Evolutionary conservation across 2,113 vertebrate species (phyloP), one percentile per base, ranked within the genome.

Genomic region (Silurus glanis): DNA sequence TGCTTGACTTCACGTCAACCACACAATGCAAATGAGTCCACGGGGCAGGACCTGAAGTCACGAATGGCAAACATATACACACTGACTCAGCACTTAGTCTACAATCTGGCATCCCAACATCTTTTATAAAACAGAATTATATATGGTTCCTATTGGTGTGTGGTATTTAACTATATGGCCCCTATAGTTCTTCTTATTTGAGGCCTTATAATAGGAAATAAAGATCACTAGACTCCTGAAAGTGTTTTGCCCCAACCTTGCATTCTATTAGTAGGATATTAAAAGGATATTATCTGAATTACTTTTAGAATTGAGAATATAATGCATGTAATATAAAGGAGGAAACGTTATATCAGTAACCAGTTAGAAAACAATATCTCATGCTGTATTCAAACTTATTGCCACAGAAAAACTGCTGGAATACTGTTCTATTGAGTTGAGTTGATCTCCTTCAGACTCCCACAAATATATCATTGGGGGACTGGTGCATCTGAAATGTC

Each of bases 11-110:
- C 71, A 23, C 64, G 13, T 83, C 58, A 82, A 78, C 53, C 51
- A 49, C 61, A 25, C n/a, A 64, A 58, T 85, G 88, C 83, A 85
- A 75, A 87, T 83, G 25, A 87, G 76, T 37, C 28, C 47, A 75
- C 28, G 61, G 80, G 75, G 55, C 74, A 58, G 17, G 72, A 79
- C 83, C 55, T 59, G 37, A 84, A n/a, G 83, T 58, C 71, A 71
- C 37, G 49, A 82, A 23, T 58, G 53, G 76, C 78, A 69, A 80
- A 76, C 25, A 76, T 7, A n/a, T 55, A 71, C 25, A 17, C 61
- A 80, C 16, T 56, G 49, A 56, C 56, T 86, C 74, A 85, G 72
- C 81, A 83, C 61, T 17, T 6, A 72, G 71, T 89, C 88, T 62
- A 71, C 87, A 83, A 85, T 45, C 19, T 23, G 71, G 49, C 61